Conservation (phyloP, 2,797 vertebrate genomes). For the Centroberyx gerrardi region DNA sequence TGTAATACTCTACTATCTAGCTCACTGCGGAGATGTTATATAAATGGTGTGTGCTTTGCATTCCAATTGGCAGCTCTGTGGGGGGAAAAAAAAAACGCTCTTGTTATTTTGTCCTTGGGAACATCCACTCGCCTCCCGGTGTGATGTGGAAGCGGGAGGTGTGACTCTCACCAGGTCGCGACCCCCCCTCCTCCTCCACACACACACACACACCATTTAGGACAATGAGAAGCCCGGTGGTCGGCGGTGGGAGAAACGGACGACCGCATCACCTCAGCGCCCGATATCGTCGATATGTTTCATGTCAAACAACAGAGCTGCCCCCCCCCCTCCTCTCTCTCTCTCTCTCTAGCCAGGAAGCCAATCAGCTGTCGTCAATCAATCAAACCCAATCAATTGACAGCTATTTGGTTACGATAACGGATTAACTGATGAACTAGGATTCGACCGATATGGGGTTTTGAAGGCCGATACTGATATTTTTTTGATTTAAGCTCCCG, state of each 20-base stretch:
- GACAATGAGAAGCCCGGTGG: constrained; percentile 3
- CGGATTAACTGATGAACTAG: constrained; percentile 32
- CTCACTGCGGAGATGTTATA: constrained; percentile 76
- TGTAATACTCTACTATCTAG: constrained; percentile 75
- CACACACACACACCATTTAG: constrained; percentile 4
- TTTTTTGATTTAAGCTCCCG: background rate
- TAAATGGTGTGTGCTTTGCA: constrained; percentile 75
- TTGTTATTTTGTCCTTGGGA: constrained; percentile 56
- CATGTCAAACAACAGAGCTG: constrained; percentile 65
- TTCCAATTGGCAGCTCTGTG: constrained; percentile 76
- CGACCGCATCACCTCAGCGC: constrained; percentile 53
- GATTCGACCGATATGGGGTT: constrained; percentile 48
- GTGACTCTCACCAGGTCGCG: constrained; percentile 8
- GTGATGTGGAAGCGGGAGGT: constrained; percentile 19
- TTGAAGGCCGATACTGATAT: constrained; percentile 6
- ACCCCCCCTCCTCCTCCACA: background rate
- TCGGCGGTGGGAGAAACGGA: constrained; percentile 17
- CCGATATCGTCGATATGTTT: constrained; percentile 17
- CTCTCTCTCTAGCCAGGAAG: constrained; percentile 24
- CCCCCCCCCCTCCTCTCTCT: background rate
- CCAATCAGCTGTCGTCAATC: constrained; percentile 74
- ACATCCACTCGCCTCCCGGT: constrained; percentile 46
- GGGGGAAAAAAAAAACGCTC: constrained; percentile 51
- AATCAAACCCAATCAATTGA: constrained; percentile 85
- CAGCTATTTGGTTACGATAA: constrained; percentile 56